These are phyloP conservation scores for Dastarcus helophoroides DNA, from an alignment of 2,888 invertebrate species.

Conservation along the genomic window DNA sequence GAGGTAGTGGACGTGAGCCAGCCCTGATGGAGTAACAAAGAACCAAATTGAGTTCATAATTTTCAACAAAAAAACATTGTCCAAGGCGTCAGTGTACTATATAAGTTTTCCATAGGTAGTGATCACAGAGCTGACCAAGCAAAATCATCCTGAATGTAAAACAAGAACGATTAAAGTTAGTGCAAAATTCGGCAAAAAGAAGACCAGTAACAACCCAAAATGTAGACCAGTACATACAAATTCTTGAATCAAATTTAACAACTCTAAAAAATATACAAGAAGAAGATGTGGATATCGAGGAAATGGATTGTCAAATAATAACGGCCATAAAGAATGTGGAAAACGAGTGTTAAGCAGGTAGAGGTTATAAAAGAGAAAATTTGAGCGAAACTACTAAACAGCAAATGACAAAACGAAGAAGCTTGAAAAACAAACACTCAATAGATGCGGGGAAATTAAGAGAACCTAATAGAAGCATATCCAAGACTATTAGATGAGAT, in stretches of 20 bases:
- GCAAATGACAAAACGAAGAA: constrained; percentile 4
- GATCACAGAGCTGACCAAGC: constrained; percentile 4
- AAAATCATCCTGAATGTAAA: neutral
- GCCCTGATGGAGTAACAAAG: constrained; percentile 9
- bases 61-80: too few species aligned
- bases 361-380: too few species aligned
- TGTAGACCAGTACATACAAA: constrained; percentile 1
- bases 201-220: neutral
- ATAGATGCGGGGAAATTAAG: constrained; percentile 2
- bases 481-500: too few species aligned
- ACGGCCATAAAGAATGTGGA: constrained; percentile 1
- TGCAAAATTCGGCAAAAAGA: constrained; percentile 8
- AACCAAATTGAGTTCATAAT: constrained; percentile 10
- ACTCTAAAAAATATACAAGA: constrained; percentile 2
- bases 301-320: constrained; percentile 3
- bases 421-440: constrained; percentile 2
- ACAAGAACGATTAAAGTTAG: constrained; percentile 5
- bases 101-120: constrained; percentile 8
- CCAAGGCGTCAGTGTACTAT: constrained; percentile 9
- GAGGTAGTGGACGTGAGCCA: constrained; percentile 10
- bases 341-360: neutral
- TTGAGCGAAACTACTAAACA: neutral
- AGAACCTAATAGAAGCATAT: too few species aligned
- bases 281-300: constrained; percentile 2
- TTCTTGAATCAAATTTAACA: constrained; percentile 1